Percentiles rank a stretch among this genome's conserved stretches.
These are phyloP conservation scores for Lanistes nyassanus DNA, from an alignment of 1,140 invertebrate genomes.

Conservation along the genomic window DNA sequence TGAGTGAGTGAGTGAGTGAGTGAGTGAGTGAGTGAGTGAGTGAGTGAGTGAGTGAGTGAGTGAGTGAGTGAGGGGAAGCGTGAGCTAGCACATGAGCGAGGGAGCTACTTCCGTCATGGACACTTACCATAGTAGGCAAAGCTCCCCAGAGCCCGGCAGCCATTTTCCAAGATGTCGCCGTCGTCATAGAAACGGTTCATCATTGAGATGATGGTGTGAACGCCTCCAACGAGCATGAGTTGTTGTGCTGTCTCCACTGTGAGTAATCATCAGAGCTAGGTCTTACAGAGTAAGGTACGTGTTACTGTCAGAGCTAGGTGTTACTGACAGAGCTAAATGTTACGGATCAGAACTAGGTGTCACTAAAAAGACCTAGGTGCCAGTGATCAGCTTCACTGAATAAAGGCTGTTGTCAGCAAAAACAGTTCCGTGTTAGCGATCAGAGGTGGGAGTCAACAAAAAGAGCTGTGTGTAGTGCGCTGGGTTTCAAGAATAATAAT, in stretches of 20 bases:
- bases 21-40: conserved; percentile 2
- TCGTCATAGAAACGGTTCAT: conserved; percentile 38
- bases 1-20: background rate
- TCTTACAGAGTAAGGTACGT: no score
- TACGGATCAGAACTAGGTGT: no score
- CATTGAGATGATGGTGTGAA: conserved; percentile 44
- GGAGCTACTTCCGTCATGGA: background rate
- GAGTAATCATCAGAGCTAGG: background rate
- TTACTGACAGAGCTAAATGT: no score
- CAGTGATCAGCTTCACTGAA: no score
- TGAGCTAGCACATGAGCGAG: background rate
- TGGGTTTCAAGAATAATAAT: no score
- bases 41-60: background rate
- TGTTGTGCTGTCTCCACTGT: conserved; percentile 41
- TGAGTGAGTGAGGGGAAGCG: conserved; percentile 1
- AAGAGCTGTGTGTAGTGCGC: no score
- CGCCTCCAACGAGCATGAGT: conserved; percentile 44
- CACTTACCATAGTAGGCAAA: conserved; percentile 46
- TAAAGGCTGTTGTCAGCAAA: no score
- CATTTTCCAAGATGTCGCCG: conserved; percentile 44
- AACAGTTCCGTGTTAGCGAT: no score
- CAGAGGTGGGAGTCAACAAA: no score
- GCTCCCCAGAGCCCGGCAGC: conserved; percentile 43
- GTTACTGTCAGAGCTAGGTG: no score
- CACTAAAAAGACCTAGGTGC: no score